Conservation (phyloP, 2,797 vertebrate genomes). For the Xenopus petersii region DNA sequence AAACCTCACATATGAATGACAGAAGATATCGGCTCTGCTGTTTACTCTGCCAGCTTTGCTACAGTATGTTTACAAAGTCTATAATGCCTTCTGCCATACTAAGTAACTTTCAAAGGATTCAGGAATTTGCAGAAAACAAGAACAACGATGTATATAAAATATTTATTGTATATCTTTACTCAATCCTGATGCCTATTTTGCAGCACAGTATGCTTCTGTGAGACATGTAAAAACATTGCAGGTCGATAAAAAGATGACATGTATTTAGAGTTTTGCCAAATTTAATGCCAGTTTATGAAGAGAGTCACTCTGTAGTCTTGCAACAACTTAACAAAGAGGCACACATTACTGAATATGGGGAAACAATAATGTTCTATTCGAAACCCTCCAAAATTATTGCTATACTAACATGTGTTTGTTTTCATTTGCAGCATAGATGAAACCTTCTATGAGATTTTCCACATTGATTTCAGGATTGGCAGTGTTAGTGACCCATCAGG, state of each 20-base stretch:
- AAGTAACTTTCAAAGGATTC: not conserved
- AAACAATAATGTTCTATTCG: no score
- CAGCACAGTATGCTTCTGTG: not conserved
- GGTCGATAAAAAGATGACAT: constrained; percentile 8
- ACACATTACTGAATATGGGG: no score
- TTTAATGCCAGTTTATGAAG: not conserved
- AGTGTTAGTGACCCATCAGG: constrained; percentile 73
- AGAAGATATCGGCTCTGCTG: no score
- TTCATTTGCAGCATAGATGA: constrained; percentile 52
- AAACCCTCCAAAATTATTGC: not conserved
- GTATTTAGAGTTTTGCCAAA: constrained; percentile 9
- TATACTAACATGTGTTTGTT: constrained; percentile 1
- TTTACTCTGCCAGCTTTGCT: not conserved
- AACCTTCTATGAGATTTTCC: constrained; percentile 76
- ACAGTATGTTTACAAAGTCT: not conserved
- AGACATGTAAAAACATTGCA: not conserved
- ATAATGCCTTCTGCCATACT: not conserved
- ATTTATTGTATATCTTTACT: not conserved
- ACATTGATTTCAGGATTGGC: constrained; percentile 87
- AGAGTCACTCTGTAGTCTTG: no score
- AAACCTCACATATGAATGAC: no score
- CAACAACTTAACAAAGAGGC: no score
- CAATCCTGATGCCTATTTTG: not conserved
- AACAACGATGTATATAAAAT: not conserved
- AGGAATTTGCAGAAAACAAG: constrained; percentile 5